Conservation (phyloP, 1,140 invertebrate genomes). For the Brachystomella parvula region DNA sequence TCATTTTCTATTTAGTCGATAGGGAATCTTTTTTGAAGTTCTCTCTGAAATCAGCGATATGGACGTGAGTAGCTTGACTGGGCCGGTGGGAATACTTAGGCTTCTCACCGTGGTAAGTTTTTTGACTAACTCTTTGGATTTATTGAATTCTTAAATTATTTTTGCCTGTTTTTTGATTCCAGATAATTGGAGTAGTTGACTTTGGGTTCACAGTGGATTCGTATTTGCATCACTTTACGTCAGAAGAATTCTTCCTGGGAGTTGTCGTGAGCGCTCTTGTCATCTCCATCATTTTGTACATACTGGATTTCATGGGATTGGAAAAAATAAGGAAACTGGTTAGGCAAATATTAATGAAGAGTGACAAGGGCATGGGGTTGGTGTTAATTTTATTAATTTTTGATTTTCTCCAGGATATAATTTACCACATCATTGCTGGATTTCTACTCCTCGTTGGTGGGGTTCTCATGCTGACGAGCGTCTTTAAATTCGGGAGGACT, state of each 20-base stretch:
- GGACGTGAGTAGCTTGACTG: neutral
- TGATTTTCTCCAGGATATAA: neutral
- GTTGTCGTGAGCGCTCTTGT: neutral
- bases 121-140: neutral
- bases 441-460: slow-evolving; percentile 6
- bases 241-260: slow-evolving; percentile 4
- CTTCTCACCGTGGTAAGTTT: neutral
- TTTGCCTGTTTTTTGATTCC: neutral
- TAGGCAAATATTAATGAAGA: neutral
- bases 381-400: neutral
- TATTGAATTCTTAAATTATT: neutral
- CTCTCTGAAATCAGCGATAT: neutral
- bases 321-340: neutral
- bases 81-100: neutral
- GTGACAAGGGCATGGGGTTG: neutral
- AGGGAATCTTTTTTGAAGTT: neutral
- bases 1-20: neutral
- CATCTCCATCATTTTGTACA: neutral
- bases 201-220: slow-evolving; percentile 6
- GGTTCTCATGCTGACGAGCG: neutral
- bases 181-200: slow-evolving; percentile 10
- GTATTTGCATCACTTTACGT: neutral
- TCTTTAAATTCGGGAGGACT: neutral
- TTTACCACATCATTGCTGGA: neutral
- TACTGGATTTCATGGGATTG: neutral